A percentile compares a stretch with the other conserved stretches of the same genome.
Conservation (phyloP, 2,888 invertebrate species). For the Sesia apiformis region DNA sequence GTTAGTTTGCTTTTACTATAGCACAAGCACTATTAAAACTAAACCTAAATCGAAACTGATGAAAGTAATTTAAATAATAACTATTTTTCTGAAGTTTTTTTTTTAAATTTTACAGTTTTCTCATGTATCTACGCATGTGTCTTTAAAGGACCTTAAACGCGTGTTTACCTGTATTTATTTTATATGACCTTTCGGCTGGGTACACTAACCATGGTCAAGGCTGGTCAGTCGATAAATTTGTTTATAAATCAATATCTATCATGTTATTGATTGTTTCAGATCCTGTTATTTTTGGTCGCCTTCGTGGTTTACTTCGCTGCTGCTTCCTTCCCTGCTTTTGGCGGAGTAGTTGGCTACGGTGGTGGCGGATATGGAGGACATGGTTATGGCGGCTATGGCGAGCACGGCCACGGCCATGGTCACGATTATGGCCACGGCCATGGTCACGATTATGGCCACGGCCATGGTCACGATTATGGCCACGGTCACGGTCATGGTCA, state of each 20-base stretch:
- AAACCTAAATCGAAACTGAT: too few relatives aligned
- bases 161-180: too few relatives aligned
- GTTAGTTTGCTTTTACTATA: too few relatives aligned
- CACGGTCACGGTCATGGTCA: not conserved
- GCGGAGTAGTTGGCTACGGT: slow-evolving; percentile 1
- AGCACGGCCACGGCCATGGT: slow-evolving; percentile 6
- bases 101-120: too few relatives aligned
- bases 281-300: slow-evolving; percentile 5
- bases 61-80: too few relatives aligned
- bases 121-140: too few relatives aligned
- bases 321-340: not conserved
- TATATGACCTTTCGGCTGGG: too few relatives aligned
- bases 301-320: slow-evolving; percentile 3
- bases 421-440: not conserved
- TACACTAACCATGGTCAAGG: too few relatives aligned
- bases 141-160: too few relatives aligned
- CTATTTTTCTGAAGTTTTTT: too few relatives aligned
- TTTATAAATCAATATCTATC: not conserved
- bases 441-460: not conserved
- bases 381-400: slow-evolving; percentile 1
- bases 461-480: not conserved
- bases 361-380: not conserved
- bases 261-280: slow-evolving; percentile 12
- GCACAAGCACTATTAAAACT: too few relatives aligned
- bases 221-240: too few relatives aligned